Evolutionary conservation across 1,140 invertebrate species (phyloP).

Genomic region (Matsumurasca onukii): DNA sequence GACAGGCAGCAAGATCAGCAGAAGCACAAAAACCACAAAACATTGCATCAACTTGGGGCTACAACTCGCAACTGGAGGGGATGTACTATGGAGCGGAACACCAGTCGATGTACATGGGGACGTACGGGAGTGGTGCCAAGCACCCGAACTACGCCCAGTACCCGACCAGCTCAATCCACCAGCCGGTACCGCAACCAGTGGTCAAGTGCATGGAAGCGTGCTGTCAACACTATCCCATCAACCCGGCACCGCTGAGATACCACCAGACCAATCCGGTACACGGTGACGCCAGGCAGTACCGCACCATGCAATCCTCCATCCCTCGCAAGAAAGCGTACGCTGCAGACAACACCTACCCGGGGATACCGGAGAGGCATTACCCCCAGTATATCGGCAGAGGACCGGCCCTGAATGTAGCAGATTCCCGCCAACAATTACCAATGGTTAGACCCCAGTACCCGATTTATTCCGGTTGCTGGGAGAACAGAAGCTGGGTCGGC

Average conservation of each 20-base stretch:
- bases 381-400: constrained; percentile 15
- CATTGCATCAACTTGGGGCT: constrained; percentile 18
- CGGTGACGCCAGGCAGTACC: constrained; percentile 13
- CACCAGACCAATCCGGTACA: neutral
- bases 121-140: constrained; percentile 7
- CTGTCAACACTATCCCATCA: constrained; percentile 25
- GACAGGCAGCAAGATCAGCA: constrained; percentile 13
- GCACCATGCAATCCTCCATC: constrained; percentile 1
- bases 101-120: constrained; percentile 17
- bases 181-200: constrained; percentile 16
- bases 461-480: constrained; percentile 18
- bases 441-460: constrained; percentile 25
- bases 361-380: constrained; percentile 6
- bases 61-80: constrained; percentile 21
- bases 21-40: constrained; percentile 15
- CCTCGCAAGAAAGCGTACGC: constrained; percentile 10
- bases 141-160: constrained; percentile 24
- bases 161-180: constrained; percentile 2
- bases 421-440: constrained; percentile 5
- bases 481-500: neutral
- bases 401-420: neutral
- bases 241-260: constrained; percentile 22
- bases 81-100: constrained; percentile 16
- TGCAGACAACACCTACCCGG: neutral
- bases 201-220: constrained; percentile 23